These are phyloP conservation scores for Chaetoderma sp. DNA, from an alignment of 2,888 invertebrate genomes.

Conservation along the genomic window DNA sequence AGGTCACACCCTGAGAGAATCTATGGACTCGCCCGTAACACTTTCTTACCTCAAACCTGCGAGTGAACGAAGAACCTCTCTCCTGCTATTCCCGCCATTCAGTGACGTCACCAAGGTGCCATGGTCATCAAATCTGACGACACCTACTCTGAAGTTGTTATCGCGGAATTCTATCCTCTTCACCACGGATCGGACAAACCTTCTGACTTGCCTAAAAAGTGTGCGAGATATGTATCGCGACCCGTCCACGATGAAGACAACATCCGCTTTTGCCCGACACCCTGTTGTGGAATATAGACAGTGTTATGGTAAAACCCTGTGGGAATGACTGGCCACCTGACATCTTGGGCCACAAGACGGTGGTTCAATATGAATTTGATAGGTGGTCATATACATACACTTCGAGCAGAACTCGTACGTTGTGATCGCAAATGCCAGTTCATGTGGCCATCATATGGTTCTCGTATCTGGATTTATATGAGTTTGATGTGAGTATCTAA, in stretches of 20 bases:
- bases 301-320: not conserved
- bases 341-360: no score
- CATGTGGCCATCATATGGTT: no score
- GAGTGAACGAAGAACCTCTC: slow-evolving; percentile 44
- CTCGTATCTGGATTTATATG: no score
- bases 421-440: no score
- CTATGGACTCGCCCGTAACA: no score
- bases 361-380: no score
- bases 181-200: slow-evolving; percentile 51
- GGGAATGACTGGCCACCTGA: no score
- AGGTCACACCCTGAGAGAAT: no score
- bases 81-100: slow-evolving; percentile 44
- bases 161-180: slow-evolving; percentile 52
- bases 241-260: slow-evolving; percentile 60
- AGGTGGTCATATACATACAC: no score
- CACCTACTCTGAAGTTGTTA: slow-evolving; percentile 51
- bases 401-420: no score
- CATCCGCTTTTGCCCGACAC: slow-evolving; percentile 52
- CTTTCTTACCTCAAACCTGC: slow-evolving; percentile 56
- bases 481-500: no score
- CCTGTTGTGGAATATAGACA: slow-evolving; percentile 31
- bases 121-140: slow-evolving; percentile 51
- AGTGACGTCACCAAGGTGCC: slow-evolving; percentile 46
- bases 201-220: slow-evolving; percentile 46
- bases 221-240: slow-evolving; percentile 59